Evolutionary conservation across 2,888 invertebrate genomes (phyloP), one percentile per base, ranked within the genome.

Genomic region (Phania funesta): DNA sequence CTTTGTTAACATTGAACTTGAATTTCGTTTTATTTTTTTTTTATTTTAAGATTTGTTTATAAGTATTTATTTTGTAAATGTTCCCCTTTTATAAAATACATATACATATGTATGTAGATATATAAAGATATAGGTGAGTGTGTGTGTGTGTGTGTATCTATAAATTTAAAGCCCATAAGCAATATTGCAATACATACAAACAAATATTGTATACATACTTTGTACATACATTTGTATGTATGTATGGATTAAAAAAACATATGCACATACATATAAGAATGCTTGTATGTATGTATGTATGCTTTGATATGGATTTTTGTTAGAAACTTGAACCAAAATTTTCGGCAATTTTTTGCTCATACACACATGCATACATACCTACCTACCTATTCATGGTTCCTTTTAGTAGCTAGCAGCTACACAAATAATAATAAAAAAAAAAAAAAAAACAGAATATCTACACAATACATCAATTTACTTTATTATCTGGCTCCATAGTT

Each of bases 1-100:
- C 56, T 67, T 67, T 58, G 48, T 62, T 79, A 62, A 80, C 74
- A 80, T 80, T 80, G 80, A 80, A 80, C 80, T 80, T 80, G 80
- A 80, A 67, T 58, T 71, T 67, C 11, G 32, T 26, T 54, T 50
- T 60, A 50, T 60, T 73, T 73, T 22, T 41, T 26, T 6, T 48
- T 18, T 56, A 8, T 26, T 26, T 29, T 8, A 20, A 5, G 20
- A 1, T 22, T 8, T 29, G 13, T 54, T 41, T 26, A 41, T 11
- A 18, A 18, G 18, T 44, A 26, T 16, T n/a, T 41, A 9, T 4
- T 26, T 20, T 13, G 5, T 6, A 16, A 22, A 22, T 22, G 13
- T 20, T 0, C 22, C 9, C n/a, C n/a, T n/a, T 48, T 22, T 5
- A 9, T 22, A 11, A 0, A 22, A 8, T 41, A 46, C 16, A 20